Conservation (phyloP, 2,113 vertebrate species). For the Motacilla alba region DNA sequence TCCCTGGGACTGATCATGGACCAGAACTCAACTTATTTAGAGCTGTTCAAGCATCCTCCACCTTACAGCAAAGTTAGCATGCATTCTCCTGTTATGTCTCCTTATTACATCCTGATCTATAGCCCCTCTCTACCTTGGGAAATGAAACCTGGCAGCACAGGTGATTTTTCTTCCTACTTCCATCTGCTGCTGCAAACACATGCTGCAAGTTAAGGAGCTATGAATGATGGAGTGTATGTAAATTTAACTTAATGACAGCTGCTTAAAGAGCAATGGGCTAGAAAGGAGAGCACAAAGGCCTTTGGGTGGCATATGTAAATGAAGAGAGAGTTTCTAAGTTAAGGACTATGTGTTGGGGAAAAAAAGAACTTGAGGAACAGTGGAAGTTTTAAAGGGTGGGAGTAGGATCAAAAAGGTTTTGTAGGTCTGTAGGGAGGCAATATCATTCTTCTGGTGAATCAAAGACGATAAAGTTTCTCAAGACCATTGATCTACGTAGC, state of each 20-base stretch:
- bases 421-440: neutral
- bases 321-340: neutral
- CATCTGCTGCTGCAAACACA: constrained; percentile 16
- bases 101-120: neutral
- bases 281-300: neutral
- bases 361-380: neutral
- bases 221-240: neutral
- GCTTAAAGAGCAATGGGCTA: neutral
- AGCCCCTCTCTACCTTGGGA: neutral
- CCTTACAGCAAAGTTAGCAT: neutral
- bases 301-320: neutral
- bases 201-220: constrained; percentile 31
- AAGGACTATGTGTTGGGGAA: neutral
- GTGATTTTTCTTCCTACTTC: constrained; percentile 35
- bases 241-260: constrained; percentile 25
- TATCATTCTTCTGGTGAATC: neutral
- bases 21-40: neutral
- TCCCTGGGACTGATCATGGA: fast-evolving
- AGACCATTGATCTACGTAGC: neutral
- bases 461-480: neutral
- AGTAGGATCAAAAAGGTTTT: neutral
- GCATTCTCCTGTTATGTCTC: neutral
- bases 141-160: neutral
- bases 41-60: neutral
- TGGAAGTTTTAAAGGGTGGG: neutral